Evolutionary conservation across 2,797 vertebrate genomes (phyloP).

Genomic region (Pipistrellus pipistrellus): DNA sequence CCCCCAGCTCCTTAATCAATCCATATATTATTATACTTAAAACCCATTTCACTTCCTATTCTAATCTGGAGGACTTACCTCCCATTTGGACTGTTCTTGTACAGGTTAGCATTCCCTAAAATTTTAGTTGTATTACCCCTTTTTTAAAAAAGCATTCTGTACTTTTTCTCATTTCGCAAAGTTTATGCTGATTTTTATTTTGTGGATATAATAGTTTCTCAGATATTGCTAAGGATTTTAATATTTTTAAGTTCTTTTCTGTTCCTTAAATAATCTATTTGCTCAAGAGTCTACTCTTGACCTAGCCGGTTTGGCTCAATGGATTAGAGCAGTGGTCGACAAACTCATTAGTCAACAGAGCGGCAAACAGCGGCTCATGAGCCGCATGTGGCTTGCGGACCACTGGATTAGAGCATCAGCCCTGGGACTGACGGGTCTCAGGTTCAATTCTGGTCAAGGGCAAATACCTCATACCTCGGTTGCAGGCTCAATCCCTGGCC

Average conservation of each 20-base stretch:
- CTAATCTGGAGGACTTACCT: background rate
- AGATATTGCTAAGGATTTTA: constrained; percentile 33
- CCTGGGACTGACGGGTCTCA: too few species aligned
- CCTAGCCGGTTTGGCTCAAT: too few species aligned
- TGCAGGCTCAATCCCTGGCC: too few species aligned
- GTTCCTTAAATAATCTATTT: background rate
- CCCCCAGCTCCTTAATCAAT: background rate
- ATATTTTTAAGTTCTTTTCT: background rate
- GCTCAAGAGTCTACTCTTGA: background rate
- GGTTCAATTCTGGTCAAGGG: too few species aligned
- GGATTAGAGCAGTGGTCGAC: too few species aligned
- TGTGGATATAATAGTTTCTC: background rate
- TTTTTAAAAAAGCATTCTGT: background rate
- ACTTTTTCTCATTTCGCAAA: background rate
- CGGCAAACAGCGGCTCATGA: too few species aligned
- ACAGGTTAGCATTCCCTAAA: background rate
- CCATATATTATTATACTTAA: background rate
- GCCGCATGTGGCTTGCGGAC: too few species aligned
- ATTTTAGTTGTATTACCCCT: background rate
- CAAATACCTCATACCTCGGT: too few species aligned
- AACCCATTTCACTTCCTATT: background rate
- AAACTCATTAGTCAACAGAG: too few species aligned
- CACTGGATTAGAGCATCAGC: too few species aligned
- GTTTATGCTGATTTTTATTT: background rate
- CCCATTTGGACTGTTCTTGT: background rate